Percentiles rank a stretch among this genome's conserved stretches.
These are phyloP conservation scores for Germaria angustata DNA, from an alignment of 2,888 invertebrate species.

Conservation along the genomic window DNA sequence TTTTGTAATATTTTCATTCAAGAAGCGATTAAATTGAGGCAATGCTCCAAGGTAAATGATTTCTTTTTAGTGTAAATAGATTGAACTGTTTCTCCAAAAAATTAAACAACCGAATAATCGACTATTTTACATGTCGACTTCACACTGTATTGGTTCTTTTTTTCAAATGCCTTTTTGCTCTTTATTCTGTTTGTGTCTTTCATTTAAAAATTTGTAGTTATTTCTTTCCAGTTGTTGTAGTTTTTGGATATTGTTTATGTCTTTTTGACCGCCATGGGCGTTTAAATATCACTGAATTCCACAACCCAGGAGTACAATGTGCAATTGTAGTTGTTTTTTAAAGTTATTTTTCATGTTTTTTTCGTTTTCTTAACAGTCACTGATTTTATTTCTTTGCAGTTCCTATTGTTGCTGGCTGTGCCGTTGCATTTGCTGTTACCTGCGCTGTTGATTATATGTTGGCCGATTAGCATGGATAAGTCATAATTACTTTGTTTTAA, in stretches of 20 bases:
- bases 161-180: not conserved
- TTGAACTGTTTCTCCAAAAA: not conserved
- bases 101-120: not conserved
- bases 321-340: constrained; percentile 22
- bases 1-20: too few species aligned
- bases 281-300: constrained; percentile 63
- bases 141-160: not conserved
- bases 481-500: constrained; percentile 61
- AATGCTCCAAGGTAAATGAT: too few species aligned
- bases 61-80: too few species aligned
- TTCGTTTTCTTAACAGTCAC: not conserved
- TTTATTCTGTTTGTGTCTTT: constrained; percentile 19
- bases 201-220: constrained; percentile 26
- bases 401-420: constrained; percentile 38
- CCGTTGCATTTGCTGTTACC: not conserved
- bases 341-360: not conserved
- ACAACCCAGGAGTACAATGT: constrained; percentile 43
- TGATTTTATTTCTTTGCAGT: not conserved
- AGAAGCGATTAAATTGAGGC: too few species aligned
- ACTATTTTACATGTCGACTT: constrained; percentile 4
- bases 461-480: constrained; percentile 62
- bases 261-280: constrained; percentile 58
- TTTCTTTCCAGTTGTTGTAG: constrained; percentile 12
- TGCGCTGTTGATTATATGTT: constrained; percentile 60
- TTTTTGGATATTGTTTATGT: constrained; percentile 57